Percentiles rank a stretch among this genome's conserved stretches.
Evolutionary conservation across 1,140 invertebrate species (phyloP).

Genomic region (Tribolium madens): DNA sequence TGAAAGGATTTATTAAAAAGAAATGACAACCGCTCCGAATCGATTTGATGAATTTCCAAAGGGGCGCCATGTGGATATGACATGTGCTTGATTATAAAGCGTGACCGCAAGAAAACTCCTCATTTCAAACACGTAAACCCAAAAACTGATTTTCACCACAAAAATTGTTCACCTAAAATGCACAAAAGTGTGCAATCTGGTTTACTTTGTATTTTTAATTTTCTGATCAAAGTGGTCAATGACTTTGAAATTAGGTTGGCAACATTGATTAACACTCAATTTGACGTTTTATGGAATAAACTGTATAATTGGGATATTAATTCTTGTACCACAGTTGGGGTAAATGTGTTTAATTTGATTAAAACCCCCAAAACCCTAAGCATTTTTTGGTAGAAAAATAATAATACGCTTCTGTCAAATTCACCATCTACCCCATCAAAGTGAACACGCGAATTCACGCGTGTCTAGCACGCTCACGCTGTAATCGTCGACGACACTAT

Average conservation of each 20-base stretch:
- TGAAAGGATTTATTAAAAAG: conserved; percentile 5
- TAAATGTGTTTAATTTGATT: too few species aligned
- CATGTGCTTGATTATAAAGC: background rate
- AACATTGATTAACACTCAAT: too few species aligned
- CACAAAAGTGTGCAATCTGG: too few species aligned
- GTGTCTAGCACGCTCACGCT: conserved; percentile 19
- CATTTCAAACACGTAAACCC: too few species aligned
- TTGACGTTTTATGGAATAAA: too few species aligned
- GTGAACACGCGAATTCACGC: conserved; percentile 14
- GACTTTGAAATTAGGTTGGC: too few species aligned
- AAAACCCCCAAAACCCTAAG: background rate
- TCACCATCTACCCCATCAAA: background rate
- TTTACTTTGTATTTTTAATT: too few species aligned
- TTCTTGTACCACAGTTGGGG: too few species aligned
- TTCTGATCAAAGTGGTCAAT: too few species aligned
- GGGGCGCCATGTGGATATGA: background rate
- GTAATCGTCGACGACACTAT: conserved; percentile 36
- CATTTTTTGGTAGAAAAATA: background rate
- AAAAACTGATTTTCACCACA: too few species aligned
- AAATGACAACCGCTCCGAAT: conserved; percentile 9
- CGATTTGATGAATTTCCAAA: conserved; percentile 8
- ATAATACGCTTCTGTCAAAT: background rate
- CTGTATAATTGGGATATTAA: too few species aligned
- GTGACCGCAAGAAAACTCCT: background rate
- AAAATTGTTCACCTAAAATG: too few species aligned